These are phyloP conservation scores for Stenopsyche tienmushanensis DNA, from an alignment of 1,140 invertebrate genomes.

Conservation along the genomic window DNA sequence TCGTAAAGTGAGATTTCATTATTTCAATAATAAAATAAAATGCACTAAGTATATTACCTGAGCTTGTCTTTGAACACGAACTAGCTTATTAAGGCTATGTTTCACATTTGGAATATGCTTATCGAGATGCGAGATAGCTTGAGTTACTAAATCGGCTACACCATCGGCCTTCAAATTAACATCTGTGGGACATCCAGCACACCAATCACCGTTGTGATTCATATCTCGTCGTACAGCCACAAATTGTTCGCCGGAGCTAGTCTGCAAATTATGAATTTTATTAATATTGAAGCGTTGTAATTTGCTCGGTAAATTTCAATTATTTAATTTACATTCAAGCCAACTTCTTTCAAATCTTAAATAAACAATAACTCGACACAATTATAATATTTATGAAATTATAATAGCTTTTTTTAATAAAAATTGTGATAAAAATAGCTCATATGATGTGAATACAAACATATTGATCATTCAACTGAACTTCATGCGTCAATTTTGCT, in stretches of 20 bases:
- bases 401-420: neutral
- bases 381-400: neutral
- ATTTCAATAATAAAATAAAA: neutral
- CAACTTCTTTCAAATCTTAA: neutral
- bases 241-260: constrained; percentile 54
- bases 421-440: neutral
- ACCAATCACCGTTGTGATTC: constrained; percentile 45
- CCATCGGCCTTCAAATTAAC: constrained; percentile 50
- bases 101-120: constrained; percentile 45
- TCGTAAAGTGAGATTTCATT: neutral
- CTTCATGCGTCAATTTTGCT: constrained; percentile 31
- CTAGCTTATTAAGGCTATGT: constrained; percentile 46
- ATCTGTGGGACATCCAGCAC: constrained; percentile 50
- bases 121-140: constrained; percentile 50
- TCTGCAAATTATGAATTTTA: constrained; percentile 38
- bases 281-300: neutral
- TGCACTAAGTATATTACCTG: constrained; percentile 42
- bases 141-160: constrained; percentile 46
- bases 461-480: constrained; percentile 36
- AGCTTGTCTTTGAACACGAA: constrained; percentile 53
- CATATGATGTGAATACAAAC: constrained; percentile 11
- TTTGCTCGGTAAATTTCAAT: neutral
- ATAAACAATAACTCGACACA: neutral
- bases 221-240: constrained; percentile 48
- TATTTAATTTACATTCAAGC: neutral